Evolutionary conservation across 2,888 invertebrate genomes (phyloP).

Genomic region (Phrixothrix hirtus): DNA sequence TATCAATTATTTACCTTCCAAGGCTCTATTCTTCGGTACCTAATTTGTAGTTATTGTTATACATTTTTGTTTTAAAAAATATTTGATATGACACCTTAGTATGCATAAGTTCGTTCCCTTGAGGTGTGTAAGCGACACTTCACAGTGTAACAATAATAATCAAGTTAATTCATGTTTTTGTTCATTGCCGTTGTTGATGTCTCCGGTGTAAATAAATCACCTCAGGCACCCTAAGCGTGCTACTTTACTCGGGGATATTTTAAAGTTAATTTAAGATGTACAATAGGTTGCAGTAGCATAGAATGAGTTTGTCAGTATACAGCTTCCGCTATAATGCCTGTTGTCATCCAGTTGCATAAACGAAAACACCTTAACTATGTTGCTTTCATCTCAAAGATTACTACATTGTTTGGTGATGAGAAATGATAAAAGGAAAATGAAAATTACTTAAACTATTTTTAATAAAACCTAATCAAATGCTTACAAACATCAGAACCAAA

Average conservation of each 20-base stretch:
- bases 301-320: constrained; percentile 52
- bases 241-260: constrained; percentile 44
- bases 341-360: constrained; percentile 41
- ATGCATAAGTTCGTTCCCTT: too few relatives aligned
- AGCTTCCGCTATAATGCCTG: constrained; percentile 46
- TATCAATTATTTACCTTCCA: too few relatives aligned
- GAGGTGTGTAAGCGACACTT: constrained; percentile 9
- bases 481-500: too few relatives aligned
- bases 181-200: constrained; percentile 38
- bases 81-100: too few relatives aligned
- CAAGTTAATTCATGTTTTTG: constrained; percentile 24
- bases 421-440: constrained; percentile 41
- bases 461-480: constrained; percentile 16
- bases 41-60: too few relatives aligned
- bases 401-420: constrained; percentile 41
- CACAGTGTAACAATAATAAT: constrained; percentile 19
- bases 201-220: constrained; percentile 44
- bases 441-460: constrained; percentile 36
- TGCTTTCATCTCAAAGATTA: constrained; percentile 24
- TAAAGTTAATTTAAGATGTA: constrained; percentile 51
- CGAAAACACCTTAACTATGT: constrained; percentile 33
- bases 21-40: too few relatives aligned
- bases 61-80: too few relatives aligned
- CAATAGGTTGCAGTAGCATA: constrained; percentile 52
- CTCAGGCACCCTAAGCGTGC: constrained; percentile 40